These are phyloP conservation scores for Acrocephalus scirpaceus DNA, from an alignment of 2,797 vertebrate genomes.

Conservation along the genomic window DNA sequence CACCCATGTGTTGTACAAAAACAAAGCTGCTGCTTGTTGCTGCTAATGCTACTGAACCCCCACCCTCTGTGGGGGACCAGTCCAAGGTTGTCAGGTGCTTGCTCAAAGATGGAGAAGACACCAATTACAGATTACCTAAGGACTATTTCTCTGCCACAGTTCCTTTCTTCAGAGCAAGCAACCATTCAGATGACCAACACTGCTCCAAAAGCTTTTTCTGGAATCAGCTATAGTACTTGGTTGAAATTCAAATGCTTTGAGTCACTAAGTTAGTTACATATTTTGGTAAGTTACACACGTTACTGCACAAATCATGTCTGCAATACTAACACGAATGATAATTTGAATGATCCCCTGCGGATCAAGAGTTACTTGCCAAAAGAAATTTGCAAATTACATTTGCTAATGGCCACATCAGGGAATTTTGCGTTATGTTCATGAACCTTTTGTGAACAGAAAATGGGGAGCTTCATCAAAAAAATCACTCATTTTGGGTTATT, in stretches of 20 bases:
- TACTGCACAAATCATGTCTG: neutral
- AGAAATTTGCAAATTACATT: neutral
- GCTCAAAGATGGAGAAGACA: neutral
- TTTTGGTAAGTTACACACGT: neutral
- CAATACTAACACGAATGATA: neutral
- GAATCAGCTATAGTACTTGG: neutral
- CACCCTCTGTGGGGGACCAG: accelerated
- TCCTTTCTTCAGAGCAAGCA: neutral
- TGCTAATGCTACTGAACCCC: accelerated
- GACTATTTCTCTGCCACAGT: neutral
- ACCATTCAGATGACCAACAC: neutral
- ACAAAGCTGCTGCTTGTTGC: neutral
- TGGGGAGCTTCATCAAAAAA: neutral
- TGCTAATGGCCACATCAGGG: neutral
- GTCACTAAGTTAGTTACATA: neutral
- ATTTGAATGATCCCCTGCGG: neutral
- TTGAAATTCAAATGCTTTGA: neutral
- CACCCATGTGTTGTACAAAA: neutral
- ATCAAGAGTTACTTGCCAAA: neutral
- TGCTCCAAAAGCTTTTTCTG: neutral
- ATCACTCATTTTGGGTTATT: neutral
- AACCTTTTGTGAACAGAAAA: neutral
- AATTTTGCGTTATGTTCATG: neutral
- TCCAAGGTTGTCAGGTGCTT: neutral
- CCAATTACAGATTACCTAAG: accelerated